Evolutionary conservation across 2,888 invertebrate species (phyloP).

Genomic region (Dryococelus australis): DNA sequence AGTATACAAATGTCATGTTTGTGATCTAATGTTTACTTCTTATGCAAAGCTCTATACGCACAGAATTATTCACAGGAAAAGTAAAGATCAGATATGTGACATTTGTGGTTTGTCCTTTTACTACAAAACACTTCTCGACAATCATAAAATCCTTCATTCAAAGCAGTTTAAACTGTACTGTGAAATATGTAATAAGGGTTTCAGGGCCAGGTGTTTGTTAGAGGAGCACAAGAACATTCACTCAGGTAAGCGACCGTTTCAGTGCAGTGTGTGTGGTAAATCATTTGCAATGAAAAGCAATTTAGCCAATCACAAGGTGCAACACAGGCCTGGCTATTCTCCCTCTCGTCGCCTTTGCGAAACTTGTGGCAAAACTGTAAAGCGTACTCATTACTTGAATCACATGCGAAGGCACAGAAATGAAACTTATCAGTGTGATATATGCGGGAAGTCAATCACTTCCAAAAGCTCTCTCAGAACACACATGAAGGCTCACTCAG

Average conservation of each 20-base stretch:
- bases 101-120: not conserved
- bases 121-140: conserved; percentile 4
- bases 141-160: conserved; percentile 16
- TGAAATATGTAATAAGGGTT: conserved; percentile 64
- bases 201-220: conserved; percentile 62
- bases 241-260: conserved; percentile 63
- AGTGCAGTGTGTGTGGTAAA: conserved; percentile 62
- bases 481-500: conserved; percentile 27
- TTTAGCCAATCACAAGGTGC: conserved; percentile 21
- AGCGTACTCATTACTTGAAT: conserved; percentile 4
- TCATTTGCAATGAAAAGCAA: conserved; percentile 30
- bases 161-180: conserved; percentile 51
- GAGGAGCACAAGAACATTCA: conserved; percentile 67
- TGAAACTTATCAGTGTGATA: conserved; percentile 51
- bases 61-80: conserved; percentile 19
- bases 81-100: conserved; percentile 21
- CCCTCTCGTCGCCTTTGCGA: conserved; percentile 17
- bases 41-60: not conserved
- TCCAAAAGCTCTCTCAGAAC: conserved; percentile 48
- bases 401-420: conserved; percentile 20
- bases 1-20: conserved; percentile 9
- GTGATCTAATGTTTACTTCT: not conserved
- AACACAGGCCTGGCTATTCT: conserved; percentile 5
- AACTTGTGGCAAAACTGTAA: not conserved
- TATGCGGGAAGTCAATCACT: conserved; percentile 55